Evolutionary conservation across 2,113 vertebrate species (phyloP).

Genomic region (Scalopus aquaticus): DNA sequence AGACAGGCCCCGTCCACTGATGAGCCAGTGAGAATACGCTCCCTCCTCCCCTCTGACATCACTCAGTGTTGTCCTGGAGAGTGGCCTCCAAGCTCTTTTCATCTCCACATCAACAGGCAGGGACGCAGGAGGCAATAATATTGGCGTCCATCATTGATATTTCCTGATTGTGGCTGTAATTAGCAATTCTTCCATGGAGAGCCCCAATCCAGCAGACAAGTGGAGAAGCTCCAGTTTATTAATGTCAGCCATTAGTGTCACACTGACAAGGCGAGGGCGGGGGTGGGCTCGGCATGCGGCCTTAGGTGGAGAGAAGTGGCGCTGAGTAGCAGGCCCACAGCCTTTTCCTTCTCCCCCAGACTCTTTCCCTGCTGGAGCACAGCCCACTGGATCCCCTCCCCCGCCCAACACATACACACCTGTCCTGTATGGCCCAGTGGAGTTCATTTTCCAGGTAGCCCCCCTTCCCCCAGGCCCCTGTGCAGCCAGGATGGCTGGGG

Average conservation of each 20-base stretch:
- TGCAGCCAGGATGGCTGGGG: not conserved
- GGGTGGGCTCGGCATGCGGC: not conserved
- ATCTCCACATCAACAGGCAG: conserved; percentile 81
- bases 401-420: not conserved
- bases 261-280: not conserved
- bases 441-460: not conserved
- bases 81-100: conserved; percentile 68
- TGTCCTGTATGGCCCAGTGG: accelerated
- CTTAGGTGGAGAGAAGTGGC: not conserved
- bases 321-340: not conserved
- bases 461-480: not conserved
- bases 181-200: conserved; percentile 78
- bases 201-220: conserved; percentile 4
- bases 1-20: not conserved
- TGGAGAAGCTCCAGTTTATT: conserved; percentile 43
- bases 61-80: conserved; percentile 64
- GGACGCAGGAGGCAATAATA: conserved; percentile 79
- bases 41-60: not conserved
- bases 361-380: not conserved
- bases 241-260: conserved; percentile 69
- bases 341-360: not conserved
- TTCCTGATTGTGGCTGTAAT: conserved; percentile 80
- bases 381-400: not conserved
- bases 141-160: conserved; percentile 80
- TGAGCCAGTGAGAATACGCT: not conserved